Evolutionary conservation across 2,888 invertebrate genomes (phyloP).

Genomic region (Cacoxenus indagator): DNA sequence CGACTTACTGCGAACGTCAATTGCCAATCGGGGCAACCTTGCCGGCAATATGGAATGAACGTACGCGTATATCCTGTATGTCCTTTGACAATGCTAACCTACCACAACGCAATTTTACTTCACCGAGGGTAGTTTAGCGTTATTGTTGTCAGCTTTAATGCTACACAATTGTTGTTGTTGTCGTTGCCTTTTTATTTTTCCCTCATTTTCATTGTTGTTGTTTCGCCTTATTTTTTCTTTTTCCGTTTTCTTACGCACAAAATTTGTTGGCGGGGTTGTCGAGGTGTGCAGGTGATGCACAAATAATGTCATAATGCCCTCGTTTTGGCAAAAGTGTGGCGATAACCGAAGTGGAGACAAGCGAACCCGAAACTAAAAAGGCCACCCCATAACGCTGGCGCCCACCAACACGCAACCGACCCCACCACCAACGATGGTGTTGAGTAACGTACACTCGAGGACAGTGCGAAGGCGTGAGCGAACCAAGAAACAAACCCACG

Average conservation of each 20-base stretch:
- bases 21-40: too few relatives aligned
- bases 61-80: too few relatives aligned
- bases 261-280: constrained; percentile 9
- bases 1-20: background rate
- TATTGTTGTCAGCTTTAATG: constrained; percentile 19
- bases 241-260: too few relatives aligned
- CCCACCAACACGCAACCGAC: background rate
- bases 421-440: background rate
- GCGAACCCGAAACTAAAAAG: background rate
- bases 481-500: background rate
- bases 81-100: constrained; percentile 49
- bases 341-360: background rate
- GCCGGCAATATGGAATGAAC: too few relatives aligned
- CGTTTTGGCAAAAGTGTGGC: constrained; percentile 29
- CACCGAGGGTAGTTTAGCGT: constrained; percentile 54
- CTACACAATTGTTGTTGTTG: constrained; percentile 26
- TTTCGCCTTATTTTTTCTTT: background rate
- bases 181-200: constrained; percentile 8
- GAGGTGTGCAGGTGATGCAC: constrained; percentile 31
- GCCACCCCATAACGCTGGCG: background rate
- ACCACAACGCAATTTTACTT: constrained; percentile 62
- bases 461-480: background rate
- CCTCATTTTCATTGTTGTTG: background rate
- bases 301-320: constrained; percentile 53
- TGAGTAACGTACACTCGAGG: background rate